Evolutionary conservation across 2,113 vertebrate genomes (phyloP).

Genomic region (Myiopsitta monachus): DNA sequence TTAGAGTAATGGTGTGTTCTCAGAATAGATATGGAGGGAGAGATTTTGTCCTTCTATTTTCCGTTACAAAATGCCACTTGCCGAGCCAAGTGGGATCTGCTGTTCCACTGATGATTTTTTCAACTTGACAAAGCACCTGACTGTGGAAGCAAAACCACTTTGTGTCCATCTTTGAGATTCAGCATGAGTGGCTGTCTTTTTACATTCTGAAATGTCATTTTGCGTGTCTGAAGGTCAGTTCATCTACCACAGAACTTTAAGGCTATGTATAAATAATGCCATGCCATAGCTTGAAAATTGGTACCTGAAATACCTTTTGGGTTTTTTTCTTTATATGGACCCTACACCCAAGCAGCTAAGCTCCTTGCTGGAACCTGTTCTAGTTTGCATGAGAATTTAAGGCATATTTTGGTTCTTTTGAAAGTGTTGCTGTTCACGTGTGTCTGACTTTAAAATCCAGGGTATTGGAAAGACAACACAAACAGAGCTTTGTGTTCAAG

Average conservation of each 20-base stretch:
- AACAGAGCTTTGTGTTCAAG: neutral
- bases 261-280: neutral
- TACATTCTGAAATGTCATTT: neutral
- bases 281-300: neutral
- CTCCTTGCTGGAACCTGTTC: neutral
- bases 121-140: neutral
- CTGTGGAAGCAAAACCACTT: neutral
- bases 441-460: neutral
- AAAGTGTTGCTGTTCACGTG: fast-evolving
- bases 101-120: neutral
- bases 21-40: neutral
- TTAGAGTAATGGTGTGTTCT: neutral
- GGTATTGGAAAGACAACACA: neutral
- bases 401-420: neutral
- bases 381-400: too few relatives aligned
- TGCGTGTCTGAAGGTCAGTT: neutral
- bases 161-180: neutral
- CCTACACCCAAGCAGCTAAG: neutral
- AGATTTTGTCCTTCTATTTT: neutral
- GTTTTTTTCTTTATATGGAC: too few relatives aligned
- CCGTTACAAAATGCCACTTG: neutral
- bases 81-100: neutral
- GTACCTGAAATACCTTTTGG: neutral
- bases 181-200: neutral
- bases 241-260: neutral